Evolutionary conservation across 2,888 invertebrate species (phyloP).

Genomic region (Athalia rosae): DNA sequence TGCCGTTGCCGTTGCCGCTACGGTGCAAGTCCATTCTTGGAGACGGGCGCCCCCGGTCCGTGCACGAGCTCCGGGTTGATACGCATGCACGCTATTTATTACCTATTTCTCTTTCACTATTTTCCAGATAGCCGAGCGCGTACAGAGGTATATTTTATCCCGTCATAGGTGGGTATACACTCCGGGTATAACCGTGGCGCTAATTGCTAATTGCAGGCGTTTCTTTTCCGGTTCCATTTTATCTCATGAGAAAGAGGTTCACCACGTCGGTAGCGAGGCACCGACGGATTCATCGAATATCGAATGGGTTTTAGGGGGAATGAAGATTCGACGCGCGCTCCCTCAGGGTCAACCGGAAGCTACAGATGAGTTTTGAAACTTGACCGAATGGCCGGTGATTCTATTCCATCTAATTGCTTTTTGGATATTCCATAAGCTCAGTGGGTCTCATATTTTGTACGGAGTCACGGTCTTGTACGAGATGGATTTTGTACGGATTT

Average conservation of each 20-base stretch:
- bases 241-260: too few species aligned
- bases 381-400: neutral
- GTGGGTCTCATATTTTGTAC: too few species aligned
- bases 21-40: too few species aligned
- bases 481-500: too few species aligned
- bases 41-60: too few species aligned
- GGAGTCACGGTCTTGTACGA: too few species aligned
- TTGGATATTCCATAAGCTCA: too few species aligned
- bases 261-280: neutral
- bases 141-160: neutral
- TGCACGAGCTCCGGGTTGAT: too few species aligned
- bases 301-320: too few species aligned
- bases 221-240: constrained; percentile 20
- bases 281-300: neutral
- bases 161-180: neutral
- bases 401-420: neutral
- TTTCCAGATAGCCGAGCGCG: neutral
- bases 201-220: constrained; percentile 36
- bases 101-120: neutral
- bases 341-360: too few species aligned
- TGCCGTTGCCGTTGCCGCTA: neutral
- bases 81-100: too few species aligned
- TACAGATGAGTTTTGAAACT: neutral
- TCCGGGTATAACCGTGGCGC: constrained; percentile 1
- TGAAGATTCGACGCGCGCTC: too few species aligned